Evolutionary conservation across 2,888 invertebrate species (phyloP).

Genomic region (Tachystola acroxantha): DNA sequence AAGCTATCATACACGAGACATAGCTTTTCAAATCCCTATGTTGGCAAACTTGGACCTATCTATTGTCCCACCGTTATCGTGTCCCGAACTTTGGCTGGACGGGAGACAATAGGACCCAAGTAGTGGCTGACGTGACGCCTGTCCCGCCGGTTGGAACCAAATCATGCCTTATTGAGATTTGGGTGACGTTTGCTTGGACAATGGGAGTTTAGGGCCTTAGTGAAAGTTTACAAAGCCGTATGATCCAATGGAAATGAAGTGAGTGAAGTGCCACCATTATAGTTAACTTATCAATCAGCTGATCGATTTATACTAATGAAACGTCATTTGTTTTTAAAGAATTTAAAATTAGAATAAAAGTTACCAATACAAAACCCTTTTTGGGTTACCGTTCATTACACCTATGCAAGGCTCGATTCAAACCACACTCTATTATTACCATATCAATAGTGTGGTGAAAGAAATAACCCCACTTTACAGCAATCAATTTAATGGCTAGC

Average conservation of each 20-base stretch:
- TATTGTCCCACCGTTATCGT: conserved; percentile 56
- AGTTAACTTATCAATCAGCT: no score
- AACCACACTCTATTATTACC: no score
- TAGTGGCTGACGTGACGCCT: conserved; percentile 31
- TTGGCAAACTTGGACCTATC: conserved; percentile 52
- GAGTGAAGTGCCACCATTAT: no score
- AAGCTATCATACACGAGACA: conserved; percentile 21
- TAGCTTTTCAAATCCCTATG: conserved; percentile 53
- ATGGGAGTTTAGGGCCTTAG: neutral
- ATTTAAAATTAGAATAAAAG: no score
- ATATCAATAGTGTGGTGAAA: no score
- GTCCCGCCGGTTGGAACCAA: conserved; percentile 25
- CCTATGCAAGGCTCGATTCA: no score
- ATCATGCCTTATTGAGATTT: conserved; percentile 16
- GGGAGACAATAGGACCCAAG: conserved; percentile 49
- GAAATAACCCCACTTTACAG: neutral
- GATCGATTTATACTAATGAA: no score
- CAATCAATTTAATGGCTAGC: conserved; percentile 2
- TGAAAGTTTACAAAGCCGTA: no score
- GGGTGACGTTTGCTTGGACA: neutral
- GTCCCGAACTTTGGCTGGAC: conserved; percentile 50
- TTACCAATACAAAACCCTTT: no score
- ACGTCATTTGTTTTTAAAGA: no score
- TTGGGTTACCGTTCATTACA: no score
- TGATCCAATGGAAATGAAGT: no score